Conservation (phyloP, 2,113 vertebrate genomes). For the Acrocephalus arundinaceus region DNA sequence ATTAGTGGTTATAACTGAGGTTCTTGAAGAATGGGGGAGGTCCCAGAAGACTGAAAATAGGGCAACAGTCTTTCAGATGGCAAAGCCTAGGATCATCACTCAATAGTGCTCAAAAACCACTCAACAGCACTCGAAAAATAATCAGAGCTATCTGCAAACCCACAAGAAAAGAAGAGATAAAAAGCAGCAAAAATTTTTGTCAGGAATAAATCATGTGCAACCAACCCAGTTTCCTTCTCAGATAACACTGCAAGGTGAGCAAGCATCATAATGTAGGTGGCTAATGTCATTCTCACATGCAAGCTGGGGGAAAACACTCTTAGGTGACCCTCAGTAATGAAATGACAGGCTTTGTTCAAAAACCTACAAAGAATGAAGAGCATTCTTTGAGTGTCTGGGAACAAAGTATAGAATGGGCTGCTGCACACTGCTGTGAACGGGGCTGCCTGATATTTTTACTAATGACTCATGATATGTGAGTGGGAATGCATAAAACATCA, state of each 20-base stretch:
- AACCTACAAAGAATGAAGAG: not conserved
- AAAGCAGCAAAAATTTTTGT: not conserved
- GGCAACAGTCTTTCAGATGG: not conserved
- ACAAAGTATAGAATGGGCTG: not conserved
- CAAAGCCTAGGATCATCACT: not conserved
- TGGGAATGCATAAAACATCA: conserved; percentile 35
- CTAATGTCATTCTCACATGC: not conserved
- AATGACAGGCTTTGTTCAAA: not conserved
- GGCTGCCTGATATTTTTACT: conserved; percentile 32
- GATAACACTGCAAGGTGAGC: not conserved
- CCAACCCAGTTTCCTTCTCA: not conserved
- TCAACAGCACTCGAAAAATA: not conserved
- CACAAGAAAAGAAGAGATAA: not conserved
- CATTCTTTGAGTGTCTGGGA: not conserved
- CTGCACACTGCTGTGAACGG: not conserved
- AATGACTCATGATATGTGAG: conserved; percentile 24
- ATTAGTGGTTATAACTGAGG: not conserved
- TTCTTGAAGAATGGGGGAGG: not conserved
- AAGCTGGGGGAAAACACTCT: not conserved
- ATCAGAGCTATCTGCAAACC: not conserved
- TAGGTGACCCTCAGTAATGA: not conserved
- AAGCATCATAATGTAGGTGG: fast-evolving
- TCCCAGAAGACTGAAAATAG: not conserved
- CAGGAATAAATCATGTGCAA: not conserved
- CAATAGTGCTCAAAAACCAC: not conserved